A percentile compares a stretch with the other conserved stretches of the same genome.
Conservation (phyloP, 2,113 vertebrate genomes). For the Henicopernis longicauda region DNA sequence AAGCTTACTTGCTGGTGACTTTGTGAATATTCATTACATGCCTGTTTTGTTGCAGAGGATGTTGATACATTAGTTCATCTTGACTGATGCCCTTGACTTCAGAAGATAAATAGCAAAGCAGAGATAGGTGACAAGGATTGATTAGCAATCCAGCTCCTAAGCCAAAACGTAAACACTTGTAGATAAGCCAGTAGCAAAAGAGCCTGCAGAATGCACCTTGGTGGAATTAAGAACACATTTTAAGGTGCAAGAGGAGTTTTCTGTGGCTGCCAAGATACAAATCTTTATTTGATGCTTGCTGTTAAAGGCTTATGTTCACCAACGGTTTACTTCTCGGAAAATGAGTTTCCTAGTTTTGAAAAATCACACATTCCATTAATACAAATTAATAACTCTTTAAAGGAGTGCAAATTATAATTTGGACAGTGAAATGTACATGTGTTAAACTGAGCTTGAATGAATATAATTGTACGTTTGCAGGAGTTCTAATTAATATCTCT, state of each 20-base stretch:
- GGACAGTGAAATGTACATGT: not conserved
- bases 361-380: not conserved
- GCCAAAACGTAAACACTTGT: conserved; percentile 4
- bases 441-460: not conserved
- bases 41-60: conserved; percentile 19
- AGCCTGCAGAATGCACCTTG: not conserved
- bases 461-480: not conserved
- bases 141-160: conserved; percentile 51
- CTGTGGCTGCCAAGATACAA: not conserved
- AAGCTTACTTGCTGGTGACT: not conserved
- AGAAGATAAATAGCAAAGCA: conserved; percentile 56
- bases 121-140: conserved; percentile 60
- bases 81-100: conserved; percentile 64
- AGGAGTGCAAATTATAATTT: not conserved
- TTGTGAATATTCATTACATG: conserved; percentile 20
- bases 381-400: not conserved
- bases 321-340: not conserved
- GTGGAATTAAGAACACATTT: conserved; percentile 10
- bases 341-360: not conserved
- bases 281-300: not conserved
- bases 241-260: conserved; percentile 6
- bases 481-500: not conserved
- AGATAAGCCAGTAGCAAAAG: conserved; percentile 40
- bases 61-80: conserved; percentile 36
- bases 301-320: not conserved